Evolutionary conservation across 2,113 vertebrate species (phyloP).

Genomic region (Arvicanthis niloticus): DNA sequence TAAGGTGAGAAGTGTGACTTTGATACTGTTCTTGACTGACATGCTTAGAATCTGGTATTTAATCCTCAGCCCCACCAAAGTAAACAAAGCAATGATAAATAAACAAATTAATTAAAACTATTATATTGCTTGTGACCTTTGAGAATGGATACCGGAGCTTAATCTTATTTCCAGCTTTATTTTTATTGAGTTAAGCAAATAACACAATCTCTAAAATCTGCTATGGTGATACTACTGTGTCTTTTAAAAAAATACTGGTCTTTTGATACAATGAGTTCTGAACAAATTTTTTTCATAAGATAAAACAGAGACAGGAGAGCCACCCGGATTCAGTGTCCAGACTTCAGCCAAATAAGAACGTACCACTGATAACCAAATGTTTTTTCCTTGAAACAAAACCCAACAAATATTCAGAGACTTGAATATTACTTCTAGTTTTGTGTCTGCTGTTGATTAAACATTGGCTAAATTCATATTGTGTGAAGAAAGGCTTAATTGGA

Average conservation of each 20-base stretch:
- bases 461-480: neutral
- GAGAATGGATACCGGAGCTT: neutral
- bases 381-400: neutral
- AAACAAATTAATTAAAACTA: neutral
- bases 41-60: neutral
- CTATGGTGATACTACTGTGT: neutral
- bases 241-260: neutral
- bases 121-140: neutral
- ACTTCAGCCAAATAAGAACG: neutral
- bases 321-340: neutral
- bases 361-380: rapidly evolving
- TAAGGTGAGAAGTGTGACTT: too few relatives aligned
- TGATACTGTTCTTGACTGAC: neutral
- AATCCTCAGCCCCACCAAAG: neutral
- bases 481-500: neutral
- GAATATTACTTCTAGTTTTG: neutral
- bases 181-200: neutral
- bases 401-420: neutral
- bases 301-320: neutral
- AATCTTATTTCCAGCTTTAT: neutral
- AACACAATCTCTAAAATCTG: neutral
- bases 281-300: neutral
- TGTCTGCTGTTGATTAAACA: neutral
- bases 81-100: neutral
- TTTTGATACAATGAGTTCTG: neutral